phyloP scores from a whole-genome alignment of 2,113 vertebrate species.

The Chinchilla lanigera region DNA sequence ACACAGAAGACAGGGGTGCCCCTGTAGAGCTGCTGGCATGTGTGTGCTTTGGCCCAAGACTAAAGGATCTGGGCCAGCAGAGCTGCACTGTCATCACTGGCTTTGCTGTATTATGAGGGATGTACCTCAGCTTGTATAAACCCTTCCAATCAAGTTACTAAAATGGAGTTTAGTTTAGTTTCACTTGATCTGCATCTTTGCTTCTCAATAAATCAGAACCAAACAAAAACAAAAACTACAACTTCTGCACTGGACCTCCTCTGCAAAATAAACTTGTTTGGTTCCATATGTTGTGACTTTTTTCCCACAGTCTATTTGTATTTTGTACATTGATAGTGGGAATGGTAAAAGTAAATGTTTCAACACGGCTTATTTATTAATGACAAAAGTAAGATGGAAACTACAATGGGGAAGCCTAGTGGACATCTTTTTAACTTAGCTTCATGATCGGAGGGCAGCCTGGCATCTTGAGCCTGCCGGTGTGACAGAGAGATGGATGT shows the following conservation, averaged over 20 bases:
- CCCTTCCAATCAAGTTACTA: not conserved
- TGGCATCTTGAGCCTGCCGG: not conserved
- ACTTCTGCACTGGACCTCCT: not conserved
- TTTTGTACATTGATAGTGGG: not conserved
- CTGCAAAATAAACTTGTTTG: not conserved
- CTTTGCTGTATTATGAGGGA: not conserved
- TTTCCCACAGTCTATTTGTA: not conserved
- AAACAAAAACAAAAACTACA: not conserved
- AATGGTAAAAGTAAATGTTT: not conserved
- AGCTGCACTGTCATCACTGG: not conserved
- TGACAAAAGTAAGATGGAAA: not conserved
- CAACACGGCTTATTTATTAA: not conserved
- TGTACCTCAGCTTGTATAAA: not conserved
- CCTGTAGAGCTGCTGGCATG: not conserved
- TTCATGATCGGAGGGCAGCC: not conserved
- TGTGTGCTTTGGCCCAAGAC: not conserved
- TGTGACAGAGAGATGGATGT: not conserved
- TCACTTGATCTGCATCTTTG: not conserved
- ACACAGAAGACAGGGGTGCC: not conserved
- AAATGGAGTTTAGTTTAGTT: conserved; percentile 4
- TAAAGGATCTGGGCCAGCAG: not conserved
- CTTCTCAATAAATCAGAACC: not conserved
- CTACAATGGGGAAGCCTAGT: not conserved
- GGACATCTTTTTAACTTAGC: not conserved
- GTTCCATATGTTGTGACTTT: not conserved